Base-by-base conservation (phyloP, 2,888 invertebrate genomes). In the Andrena flavipes region DNA sequence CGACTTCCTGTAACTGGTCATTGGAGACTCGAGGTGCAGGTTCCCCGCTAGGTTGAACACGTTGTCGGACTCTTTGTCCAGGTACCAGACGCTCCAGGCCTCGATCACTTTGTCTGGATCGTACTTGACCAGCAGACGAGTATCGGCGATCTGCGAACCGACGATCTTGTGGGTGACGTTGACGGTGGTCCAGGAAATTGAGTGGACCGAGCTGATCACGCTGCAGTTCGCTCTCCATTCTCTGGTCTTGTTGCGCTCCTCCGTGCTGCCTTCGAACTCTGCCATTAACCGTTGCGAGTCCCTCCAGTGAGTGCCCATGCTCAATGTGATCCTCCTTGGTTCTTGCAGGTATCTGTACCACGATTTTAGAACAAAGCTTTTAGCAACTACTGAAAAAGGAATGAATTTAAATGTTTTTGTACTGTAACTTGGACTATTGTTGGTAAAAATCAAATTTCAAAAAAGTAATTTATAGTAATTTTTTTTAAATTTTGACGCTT, bases 11-110 rank as follows among this genome's bases (percentile, higher is more conserved):
- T 97, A 97, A 10, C 94, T 93, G 93, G 94, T 92, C 88, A 97
- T 96, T 0, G 97, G 97, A 13, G 96, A 96, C 1, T 95, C 93
- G 33, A 97, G 93, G 3, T 95, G 95, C 0, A 97, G 95, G 63
- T 95, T 95, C 30, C 97, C 97, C 0, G 96, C 96, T 30, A 97
- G 92, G 90, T 97, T 97, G 65, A 92, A 90, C 0, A 87, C 90
- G 79, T 95, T 96, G 80, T 95, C 95, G 0, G 93, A 93, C 48
- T 95, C 95, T 73, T 95, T 95, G 49, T 95, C 94, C 0, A 97
- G 88, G 16, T 95, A 94, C 97, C 97, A 97, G 0, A 95, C 95
- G 0, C 97, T 97, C 89, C 96, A 96, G 7, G 97, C 94, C 92
- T 96, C 95, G 69, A 97, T 95, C 0, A 95, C 92, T 62, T 96